Evolutionary conservation across 2,797 vertebrate species (phyloP).

Genomic region (Nyctalus aviator): DNA sequence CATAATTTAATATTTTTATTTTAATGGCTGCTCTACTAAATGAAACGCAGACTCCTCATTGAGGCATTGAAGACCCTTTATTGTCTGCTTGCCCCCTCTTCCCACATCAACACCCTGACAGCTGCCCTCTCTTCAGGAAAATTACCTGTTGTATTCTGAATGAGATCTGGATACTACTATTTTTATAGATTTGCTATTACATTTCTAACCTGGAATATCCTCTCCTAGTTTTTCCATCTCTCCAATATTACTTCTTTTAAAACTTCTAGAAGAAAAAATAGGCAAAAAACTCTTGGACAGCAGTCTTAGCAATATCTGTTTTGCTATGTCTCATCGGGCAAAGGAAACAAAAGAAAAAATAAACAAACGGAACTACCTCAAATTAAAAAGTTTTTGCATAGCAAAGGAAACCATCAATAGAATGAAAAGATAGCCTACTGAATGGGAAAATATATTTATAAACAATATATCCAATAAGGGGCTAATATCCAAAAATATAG

Average conservation of each 20-base stretch:
- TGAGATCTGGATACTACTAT: not conserved
- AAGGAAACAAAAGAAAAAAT: not conserved
- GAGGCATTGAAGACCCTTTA: not conserved
- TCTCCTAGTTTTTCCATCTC: not conserved
- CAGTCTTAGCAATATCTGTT: not conserved
- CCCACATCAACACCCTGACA: not conserved
- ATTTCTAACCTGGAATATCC: not conserved
- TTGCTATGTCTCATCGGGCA: not conserved
- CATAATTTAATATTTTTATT: constrained; percentile 35
- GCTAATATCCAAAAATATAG: not conserved
- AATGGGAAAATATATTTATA: not conserved
- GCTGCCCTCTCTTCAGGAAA: not conserved
- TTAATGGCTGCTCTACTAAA: not conserved
- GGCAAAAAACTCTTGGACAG: not conserved
- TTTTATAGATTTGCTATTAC: not conserved
- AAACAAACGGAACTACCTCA: not conserved
- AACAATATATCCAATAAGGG: not conserved
- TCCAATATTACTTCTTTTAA: not conserved
- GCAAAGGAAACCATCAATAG: not conserved
- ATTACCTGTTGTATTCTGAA: not conserved
- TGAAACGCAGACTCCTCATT: not conserved
- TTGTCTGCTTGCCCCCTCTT: not conserved
- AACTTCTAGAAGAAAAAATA: not conserved
- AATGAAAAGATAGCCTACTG: not conserved
- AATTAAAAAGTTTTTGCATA: not conserved